Percentiles rank a stretch among this genome's conserved stretches.
Conservation (phyloP, 2,888 invertebrate species). For the Linnaemya tessellans region DNA sequence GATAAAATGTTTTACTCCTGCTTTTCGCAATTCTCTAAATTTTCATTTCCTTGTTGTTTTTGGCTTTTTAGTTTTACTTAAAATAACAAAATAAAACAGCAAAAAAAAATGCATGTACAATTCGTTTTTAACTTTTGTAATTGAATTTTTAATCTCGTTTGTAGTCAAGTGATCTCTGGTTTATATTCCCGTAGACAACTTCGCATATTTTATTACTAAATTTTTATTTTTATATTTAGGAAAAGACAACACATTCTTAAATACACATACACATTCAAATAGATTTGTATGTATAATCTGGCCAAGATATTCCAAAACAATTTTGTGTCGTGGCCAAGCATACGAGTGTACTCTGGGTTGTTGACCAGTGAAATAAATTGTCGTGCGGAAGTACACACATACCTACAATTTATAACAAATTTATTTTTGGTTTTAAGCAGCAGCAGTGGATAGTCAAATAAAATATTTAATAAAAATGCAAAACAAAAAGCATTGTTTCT, state of each 20-base stretch:
- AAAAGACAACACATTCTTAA: background rate
- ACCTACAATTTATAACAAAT: constrained; percentile 27
- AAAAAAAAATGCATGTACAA: constrained; percentile 73
- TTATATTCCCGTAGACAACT: constrained; percentile 77
- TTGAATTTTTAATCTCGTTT: constrained; percentile 83
- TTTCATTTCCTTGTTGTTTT: constrained; percentile 2
- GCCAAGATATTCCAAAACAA: constrained; percentile 31
- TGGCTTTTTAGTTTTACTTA: background rate
- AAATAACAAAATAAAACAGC: constrained; percentile 13
- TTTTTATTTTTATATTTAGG: constrained; percentile 68
- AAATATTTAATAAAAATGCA: constrained; percentile 12
- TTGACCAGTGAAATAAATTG: constrained; percentile 63
- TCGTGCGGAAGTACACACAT: background rate
- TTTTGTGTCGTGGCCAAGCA: constrained; percentile 14
- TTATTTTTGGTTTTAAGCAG: constrained; percentile 22
- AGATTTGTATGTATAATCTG: background rate
- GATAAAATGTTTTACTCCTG: constrained; percentile 20
- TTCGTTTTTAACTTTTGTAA: constrained; percentile 81
- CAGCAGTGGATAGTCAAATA: constrained; percentile 3
- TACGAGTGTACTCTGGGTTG: constrained; percentile 33
- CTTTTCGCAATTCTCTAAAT: background rate
- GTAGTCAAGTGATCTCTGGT: constrained; percentile 83
- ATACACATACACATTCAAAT: background rate
- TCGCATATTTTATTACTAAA: constrained; percentile 79
- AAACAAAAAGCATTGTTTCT: background rate